Conservation (phyloP, 2,888 invertebrate species). For the Caenorhabditis japonica region DNA sequence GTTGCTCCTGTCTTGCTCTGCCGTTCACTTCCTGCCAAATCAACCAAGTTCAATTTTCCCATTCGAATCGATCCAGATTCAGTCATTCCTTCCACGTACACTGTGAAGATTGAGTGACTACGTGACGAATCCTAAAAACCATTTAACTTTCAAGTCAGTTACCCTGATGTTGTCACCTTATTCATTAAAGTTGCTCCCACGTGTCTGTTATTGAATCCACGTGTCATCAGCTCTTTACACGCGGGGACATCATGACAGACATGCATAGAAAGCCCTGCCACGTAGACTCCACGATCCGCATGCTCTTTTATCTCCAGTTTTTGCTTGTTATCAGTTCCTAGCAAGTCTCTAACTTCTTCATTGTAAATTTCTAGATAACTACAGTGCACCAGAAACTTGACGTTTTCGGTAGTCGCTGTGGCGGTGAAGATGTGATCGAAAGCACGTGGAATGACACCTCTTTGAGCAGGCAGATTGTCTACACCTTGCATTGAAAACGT, state of each 20-base stretch:
- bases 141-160: no score
- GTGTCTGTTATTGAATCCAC: conserved; percentile 86
- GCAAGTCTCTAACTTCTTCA: conserved; percentile 85
- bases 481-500: conserved; percentile 90
- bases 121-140: conserved; percentile 80
- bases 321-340: conserved; percentile 81
- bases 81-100: conserved; percentile 86
- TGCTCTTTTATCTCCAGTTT: conserved; percentile 82
- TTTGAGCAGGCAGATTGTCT: conserved; percentile 64
- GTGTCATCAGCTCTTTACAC: conserved; percentile 84
- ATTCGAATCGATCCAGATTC: conserved; percentile 81
- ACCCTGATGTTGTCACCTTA: conserved; percentile 81
- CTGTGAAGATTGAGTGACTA: conserved; percentile 89
- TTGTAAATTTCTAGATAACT: conserved; percentile 89
- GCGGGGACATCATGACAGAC: conserved; percentile 85
- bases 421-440: conserved; percentile 89
- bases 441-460: conserved; percentile 79
- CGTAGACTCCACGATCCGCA: conserved; percentile 74
- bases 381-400: conserved; percentile 85
- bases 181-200: conserved; percentile 91
- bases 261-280: conserved; percentile 82
- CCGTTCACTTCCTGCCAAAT: conserved; percentile 89
- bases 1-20: conserved; percentile 89
- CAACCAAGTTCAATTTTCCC: conserved; percentile 88
- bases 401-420: conserved; percentile 83